Evolutionary conservation across 2,113 vertebrate genomes (phyloP), one percentile per base, ranked within the genome.

Genomic region (Misgurnus mizolepis): DNA sequence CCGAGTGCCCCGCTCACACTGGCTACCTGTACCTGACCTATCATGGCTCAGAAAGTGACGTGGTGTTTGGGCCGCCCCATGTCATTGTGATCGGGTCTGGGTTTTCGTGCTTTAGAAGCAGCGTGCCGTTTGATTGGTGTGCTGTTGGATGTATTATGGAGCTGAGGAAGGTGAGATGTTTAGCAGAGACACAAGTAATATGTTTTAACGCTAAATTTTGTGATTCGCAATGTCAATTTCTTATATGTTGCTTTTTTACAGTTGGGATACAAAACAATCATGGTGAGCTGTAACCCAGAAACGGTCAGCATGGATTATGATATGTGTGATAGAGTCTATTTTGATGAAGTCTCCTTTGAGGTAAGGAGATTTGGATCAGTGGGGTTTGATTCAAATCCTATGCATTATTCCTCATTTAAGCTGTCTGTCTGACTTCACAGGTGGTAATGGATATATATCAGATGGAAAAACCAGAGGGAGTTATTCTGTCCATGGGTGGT

Each of bases 201-300:
- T 22, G 22, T 22, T 22, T 22, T 22, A 22, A 22, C 22, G 22
- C 22, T 22, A 22, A 22, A 22, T 22, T 22, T 22, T 22, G 22
- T 22, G 22, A 22, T 22, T 22, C 22, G 22, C 22, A 22, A 22
- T 22, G 22, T 22, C 22, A 22, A 22, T 22, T 22, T 22, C 22
- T 22, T 22, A 22, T 22, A 22, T 22, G 22, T 22, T 22, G 22
- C 22, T 22, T 22, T 22, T 22, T 2, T 79, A 99, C 43, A 45
- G 98, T 96, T 99, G 96, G 97, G 97, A 8, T 99, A 94, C 86
- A 97, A 97, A 89, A 98, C 97, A 0, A 99, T 99, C 88, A 99
- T 99, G 98, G 96, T 99, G 85, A 99, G 99, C 91, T 99, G 97
- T 91, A 99, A 99, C 89, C 98, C 98, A 0, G 98, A 99, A 92